These are phyloP conservation scores for Zaprionus davidi DNA, from an alignment of 1,140 invertebrate species.

Conservation along the genomic window DNA sequence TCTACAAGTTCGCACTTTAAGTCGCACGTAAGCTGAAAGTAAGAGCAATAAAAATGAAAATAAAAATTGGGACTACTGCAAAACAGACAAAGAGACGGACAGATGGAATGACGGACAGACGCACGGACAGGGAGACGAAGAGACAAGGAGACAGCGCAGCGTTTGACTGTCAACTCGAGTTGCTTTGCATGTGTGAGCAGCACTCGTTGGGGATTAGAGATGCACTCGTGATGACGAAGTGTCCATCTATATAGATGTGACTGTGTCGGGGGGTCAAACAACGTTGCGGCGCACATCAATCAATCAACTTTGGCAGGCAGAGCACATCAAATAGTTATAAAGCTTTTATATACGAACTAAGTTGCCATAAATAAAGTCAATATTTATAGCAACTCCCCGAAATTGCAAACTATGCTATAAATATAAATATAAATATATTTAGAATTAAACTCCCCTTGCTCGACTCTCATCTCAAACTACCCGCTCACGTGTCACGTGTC, in stretches of 20 bases:
- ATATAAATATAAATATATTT: no score
- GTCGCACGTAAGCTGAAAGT: constrained; percentile 53
- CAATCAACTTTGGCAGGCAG: not conserved
- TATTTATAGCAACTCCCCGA: not conserved
- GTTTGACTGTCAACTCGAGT: constrained; percentile 43
- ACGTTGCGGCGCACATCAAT: not conserved
- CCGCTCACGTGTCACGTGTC: not conserved
- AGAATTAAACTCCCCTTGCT: no score
- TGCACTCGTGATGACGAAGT: constrained; percentile 16
- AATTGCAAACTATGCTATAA: no score
- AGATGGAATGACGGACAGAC: not conserved
- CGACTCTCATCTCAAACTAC: no score
- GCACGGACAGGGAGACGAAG: not conserved
- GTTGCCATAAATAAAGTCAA: constrained; percentile 8
- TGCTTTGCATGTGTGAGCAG: constrained; percentile 47
- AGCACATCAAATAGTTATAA: constrained; percentile 1
- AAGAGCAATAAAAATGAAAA: constrained; percentile 52
- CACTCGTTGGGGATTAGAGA: constrained; percentile 17
- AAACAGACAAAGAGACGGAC: constrained; percentile 6
- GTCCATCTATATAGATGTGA: not conserved
- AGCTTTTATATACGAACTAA: not conserved
- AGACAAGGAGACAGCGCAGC: constrained; percentile 25
- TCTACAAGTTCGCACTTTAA: constrained; percentile 58
- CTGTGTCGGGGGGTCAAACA: not conserved
- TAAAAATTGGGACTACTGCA: constrained; percentile 47